Percentiles rank a stretch among this genome's conserved stretches.
Conservation (phyloP, 2,888 invertebrate genomes). For the Nineta flava region DNA sequence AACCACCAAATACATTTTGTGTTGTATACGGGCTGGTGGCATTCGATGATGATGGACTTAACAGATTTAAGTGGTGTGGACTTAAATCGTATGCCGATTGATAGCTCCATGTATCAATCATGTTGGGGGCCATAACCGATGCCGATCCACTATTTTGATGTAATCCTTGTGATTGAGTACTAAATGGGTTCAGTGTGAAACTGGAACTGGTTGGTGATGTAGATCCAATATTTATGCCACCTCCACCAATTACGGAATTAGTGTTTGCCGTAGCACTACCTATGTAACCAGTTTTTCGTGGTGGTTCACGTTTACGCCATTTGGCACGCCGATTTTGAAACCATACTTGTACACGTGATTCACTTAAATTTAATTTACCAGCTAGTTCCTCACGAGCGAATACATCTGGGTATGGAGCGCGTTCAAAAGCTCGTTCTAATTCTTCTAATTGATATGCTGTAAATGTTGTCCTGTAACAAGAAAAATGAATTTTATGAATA, state of each 20-base stretch:
- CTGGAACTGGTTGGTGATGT: conserved; percentile 47
- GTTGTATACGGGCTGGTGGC: conserved; percentile 47
- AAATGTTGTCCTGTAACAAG: conserved; percentile 71
- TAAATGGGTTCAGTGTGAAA: conserved; percentile 38
- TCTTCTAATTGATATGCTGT: conserved; percentile 91
- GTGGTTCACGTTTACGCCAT: conserved; percentile 88
- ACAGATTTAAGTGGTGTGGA: conserved; percentile 48
- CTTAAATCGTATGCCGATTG: conserved; percentile 63
- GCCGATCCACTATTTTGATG: conserved; percentile 25
- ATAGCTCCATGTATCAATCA: conserved; percentile 57
- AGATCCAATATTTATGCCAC: conserved; percentile 20
- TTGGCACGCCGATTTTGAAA: conserved; percentile 85
- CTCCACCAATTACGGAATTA: too few relatives aligned
- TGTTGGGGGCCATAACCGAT: conserved; percentile 30
- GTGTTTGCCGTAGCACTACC: conserved; percentile 20
- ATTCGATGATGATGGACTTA: conserved; percentile 50
- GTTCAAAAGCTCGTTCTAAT: conserved; percentile 82
- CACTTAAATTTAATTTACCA: conserved; percentile 75
- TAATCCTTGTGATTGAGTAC: conserved; percentile 31
- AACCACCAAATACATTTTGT: conserved; percentile 24
- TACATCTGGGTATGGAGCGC: conserved; percentile 92
- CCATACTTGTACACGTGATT: conserved; percentile 64
- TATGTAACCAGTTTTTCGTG: conserved; percentile 71
- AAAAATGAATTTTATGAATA: conserved; percentile 4
- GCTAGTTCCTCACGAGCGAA: conserved; percentile 90